phyloP scores from a whole-genome alignment of 2,888 invertebrate species.

The Oligia latruncula region DNA sequence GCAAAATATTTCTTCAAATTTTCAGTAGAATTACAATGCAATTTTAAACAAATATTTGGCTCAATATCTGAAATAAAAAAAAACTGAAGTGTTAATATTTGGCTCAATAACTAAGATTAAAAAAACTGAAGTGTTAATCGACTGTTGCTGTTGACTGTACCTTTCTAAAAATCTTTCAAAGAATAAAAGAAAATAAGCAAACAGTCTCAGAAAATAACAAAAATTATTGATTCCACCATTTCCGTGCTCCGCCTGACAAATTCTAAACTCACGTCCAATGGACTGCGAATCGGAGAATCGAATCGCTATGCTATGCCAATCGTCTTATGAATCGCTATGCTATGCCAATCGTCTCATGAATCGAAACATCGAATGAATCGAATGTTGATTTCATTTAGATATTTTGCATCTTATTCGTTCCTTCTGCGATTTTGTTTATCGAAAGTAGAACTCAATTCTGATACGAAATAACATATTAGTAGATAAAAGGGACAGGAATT shows the following conservation, averaged over 20 bases:
- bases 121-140: no score
- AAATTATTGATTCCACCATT: constrained; percentile 29
- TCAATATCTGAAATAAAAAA: no score
- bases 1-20: no score
- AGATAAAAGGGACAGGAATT: neutral
- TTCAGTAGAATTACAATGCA: no score
- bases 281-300: constrained; percentile 65
- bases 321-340: constrained; percentile 61
- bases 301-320: constrained; percentile 61
- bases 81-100: no score
- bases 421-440: constrained; percentile 58
- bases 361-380: constrained; percentile 63
- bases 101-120: no score
- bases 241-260: constrained; percentile 55
- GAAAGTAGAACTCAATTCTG: constrained; percentile 48
- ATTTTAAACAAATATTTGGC: no score
- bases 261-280: constrained; percentile 69
- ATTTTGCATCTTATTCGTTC: constrained; percentile 62
- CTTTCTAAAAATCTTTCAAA: neutral
- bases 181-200: constrained; percentile 7
- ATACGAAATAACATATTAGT: constrained; percentile 39
- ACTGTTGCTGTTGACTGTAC: neutral
- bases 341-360: constrained; percentile 66
- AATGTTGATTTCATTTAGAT: constrained; percentile 70
- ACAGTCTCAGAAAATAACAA: constrained; percentile 14